These are phyloP conservation scores for Orcinus orca DNA, from an alignment of 2,113 vertebrate genomes.

Conservation along the genomic window DNA sequence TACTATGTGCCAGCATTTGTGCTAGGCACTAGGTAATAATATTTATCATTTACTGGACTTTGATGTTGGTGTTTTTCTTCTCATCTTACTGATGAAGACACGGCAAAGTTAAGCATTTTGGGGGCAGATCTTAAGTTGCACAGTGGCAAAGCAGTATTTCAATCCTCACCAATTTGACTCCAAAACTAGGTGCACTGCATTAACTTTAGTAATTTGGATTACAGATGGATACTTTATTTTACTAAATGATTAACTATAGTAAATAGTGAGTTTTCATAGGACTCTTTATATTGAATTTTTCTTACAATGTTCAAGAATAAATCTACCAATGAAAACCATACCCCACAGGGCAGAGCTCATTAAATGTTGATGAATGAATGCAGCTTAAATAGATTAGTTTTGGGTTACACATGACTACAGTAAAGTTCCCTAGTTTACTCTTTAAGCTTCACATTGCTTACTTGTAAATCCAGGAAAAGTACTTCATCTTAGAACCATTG, in stretches of 20 bases:
- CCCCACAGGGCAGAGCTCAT: not conserved
- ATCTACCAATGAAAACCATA: conserved; percentile 5
- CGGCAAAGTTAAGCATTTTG: not conserved
- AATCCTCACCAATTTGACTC: not conserved
- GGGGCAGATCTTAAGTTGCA: not conserved
- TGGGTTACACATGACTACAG: not conserved
- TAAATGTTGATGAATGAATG: not conserved
- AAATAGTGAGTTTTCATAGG: not conserved
- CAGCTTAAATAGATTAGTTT: not conserved
- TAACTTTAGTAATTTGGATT: not conserved
- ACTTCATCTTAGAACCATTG: not conserved
- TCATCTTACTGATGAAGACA: not conserved
- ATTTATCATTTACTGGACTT: not conserved
- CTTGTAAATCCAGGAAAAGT: not conserved
- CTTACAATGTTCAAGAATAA: not conserved
- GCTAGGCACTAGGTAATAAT: not conserved
- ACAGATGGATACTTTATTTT: not conserved
- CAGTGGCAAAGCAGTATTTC: not conserved
- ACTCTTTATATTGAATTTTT: not conserved
- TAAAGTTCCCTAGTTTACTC: not conserved
- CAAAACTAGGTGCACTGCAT: not conserved
- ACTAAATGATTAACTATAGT: not conserved
- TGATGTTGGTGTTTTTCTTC: not conserved
- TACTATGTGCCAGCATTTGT: not conserved
- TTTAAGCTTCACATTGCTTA: not conserved